A percentile compares a stretch with the other conserved stretches of the same genome.
Conservation (phyloP, 1,140 invertebrate species). For the Hirudo medicinalis region DNA sequence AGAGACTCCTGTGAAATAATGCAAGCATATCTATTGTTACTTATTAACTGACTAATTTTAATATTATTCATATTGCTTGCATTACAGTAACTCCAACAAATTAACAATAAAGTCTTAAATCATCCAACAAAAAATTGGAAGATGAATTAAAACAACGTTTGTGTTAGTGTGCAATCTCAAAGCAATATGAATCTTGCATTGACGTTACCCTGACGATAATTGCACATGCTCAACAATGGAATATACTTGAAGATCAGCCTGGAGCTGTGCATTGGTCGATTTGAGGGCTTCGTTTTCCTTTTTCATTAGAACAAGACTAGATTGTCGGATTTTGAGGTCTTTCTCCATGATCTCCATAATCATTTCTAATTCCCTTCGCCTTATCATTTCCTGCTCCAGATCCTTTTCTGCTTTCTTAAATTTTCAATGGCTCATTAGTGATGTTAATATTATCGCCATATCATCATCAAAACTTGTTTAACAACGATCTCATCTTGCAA, state of each 20-base stretch:
- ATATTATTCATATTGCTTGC: not conserved
- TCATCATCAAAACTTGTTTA: constrained; percentile 32
- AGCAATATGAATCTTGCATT: not conserved
- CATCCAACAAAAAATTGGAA: not conserved
- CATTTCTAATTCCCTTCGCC: constrained; percentile 90
- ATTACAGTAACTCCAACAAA: too few relatives aligned
- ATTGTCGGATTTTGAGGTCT: constrained; percentile 43
- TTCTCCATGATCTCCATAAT: constrained; percentile 89
- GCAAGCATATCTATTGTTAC: not conserved
- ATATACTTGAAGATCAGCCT: not conserved
- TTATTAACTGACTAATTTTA: not conserved
- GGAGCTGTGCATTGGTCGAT: not conserved
- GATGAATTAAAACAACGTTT: not conserved
- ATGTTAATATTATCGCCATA: not conserved
- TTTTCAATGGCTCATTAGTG: not conserved
- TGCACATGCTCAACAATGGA: not conserved
- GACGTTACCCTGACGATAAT: not conserved
- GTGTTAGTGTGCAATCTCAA: not conserved
- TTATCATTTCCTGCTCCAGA: constrained; percentile 54
- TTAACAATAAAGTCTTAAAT: not conserved
- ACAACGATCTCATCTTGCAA: constrained; percentile 56
- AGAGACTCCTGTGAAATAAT: not conserved
- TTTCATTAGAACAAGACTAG: not conserved
- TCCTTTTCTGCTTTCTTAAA: constrained; percentile 67
- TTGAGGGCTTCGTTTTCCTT: constrained; percentile 11